Evolutionary conservation across 2,113 vertebrate genomes (phyloP), one percentile per base, ranked within the genome.

Genomic region (Cyprinodon tularosa): DNA sequence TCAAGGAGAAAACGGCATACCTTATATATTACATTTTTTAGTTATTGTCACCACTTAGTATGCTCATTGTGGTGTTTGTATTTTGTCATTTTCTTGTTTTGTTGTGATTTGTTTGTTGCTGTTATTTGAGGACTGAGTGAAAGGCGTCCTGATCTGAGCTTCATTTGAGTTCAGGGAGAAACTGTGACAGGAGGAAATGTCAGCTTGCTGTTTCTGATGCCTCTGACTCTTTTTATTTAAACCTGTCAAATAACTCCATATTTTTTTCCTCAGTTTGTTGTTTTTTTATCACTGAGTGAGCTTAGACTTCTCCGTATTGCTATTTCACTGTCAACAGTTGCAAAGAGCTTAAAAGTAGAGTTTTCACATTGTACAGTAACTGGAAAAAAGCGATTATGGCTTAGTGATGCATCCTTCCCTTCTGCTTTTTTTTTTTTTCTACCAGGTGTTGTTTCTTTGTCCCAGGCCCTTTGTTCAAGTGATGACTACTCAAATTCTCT

Each of bases 401-500:
- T 62, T 9, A 63, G n/a, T 50, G 67, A 39, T 68, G 12, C n/a
- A 59, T 38, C 13, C 0, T 7, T 37, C 3, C 2, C 4, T 3
- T 61, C 53, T n/a, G 38, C 5, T 62, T 62, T 38, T 47, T 29
- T n/a, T 17, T 10, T 62, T 12, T 50, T 60, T 68, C n/a, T 22
- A 36, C 90, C 68, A 97, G 96, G 96, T 65, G 95, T 97, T 66
- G 93, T 95, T 48, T 94, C 95, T 15, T 91, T 97, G 84, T 96
- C 96, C 73, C 96, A 97, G 93, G 95, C 96, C 4, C 92, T 97
- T 44, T 95, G 95, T 76, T 95, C 95, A 80, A 96, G 95, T 77
- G 96, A 96, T 0, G 95, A 96, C 74, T 97, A 96, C 84, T 96
- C 95, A 88, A 96, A 94, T 77, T 96, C 96, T 59, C 94, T 97